phyloP scores from a whole-genome alignment of 1,140 invertebrate species.

The Ooceraea biroi region DNA sequence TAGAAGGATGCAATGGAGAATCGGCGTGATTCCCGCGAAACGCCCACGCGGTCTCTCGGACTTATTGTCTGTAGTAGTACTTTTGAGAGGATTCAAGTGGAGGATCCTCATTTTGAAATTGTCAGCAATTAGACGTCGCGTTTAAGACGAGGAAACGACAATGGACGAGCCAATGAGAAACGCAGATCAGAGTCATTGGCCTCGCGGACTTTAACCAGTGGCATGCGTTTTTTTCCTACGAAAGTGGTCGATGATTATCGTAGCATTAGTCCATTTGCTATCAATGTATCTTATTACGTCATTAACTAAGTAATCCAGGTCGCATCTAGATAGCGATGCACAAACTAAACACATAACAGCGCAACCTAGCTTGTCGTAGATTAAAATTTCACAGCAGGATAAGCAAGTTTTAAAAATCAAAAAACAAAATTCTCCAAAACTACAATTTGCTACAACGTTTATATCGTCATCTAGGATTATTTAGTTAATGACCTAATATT shows the following conservation, averaged over 20 bases:
- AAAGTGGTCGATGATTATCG: not conserved
- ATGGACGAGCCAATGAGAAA: slow-evolving; percentile 31
- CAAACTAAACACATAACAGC: too few relatives aligned
- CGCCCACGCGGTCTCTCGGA: slow-evolving; percentile 59
- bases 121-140: slow-evolving; percentile 60
- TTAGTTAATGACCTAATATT: too few relatives aligned
- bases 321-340: too few relatives aligned
- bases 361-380: too few relatives aligned
- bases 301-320: too few relatives aligned
- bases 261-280: not conserved
- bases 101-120: slow-evolving; percentile 53
- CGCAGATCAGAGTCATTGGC: slow-evolving; percentile 18
- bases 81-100: slow-evolving; percentile 46
- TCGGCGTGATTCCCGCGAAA: slow-evolving; percentile 49
- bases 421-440: too few relatives aligned
- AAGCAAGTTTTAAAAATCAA: too few relatives aligned
- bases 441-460: too few relatives aligned
- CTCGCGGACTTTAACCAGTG: slow-evolving; percentile 12
- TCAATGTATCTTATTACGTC: not conserved
- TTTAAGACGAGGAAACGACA: slow-evolving; percentile 1
- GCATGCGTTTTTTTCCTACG: not conserved
- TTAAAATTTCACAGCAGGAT: too few relatives aligned
- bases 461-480: too few relatives aligned
- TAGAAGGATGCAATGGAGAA: slow-evolving; percentile 60
- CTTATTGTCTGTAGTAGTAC: slow-evolving; percentile 62